Evolutionary conservation across 1,140 invertebrate species (phyloP).

Genomic region (Drosophila auraria): DNA sequence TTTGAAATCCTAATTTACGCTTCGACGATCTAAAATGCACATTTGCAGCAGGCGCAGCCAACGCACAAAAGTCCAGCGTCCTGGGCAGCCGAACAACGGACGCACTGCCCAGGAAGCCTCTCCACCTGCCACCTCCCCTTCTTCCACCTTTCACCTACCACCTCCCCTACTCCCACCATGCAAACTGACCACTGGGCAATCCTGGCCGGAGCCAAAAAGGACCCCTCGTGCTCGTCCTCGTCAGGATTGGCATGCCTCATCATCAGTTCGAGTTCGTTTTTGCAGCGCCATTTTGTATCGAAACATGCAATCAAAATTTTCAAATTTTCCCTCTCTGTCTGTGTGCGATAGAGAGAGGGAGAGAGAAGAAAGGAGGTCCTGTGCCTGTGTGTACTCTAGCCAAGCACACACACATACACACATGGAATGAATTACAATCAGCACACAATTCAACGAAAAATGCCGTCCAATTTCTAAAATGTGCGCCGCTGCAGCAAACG

Average conservation of each 20-base stretch:
- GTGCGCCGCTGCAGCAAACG: conserved; percentile 53
- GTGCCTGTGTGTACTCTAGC: conserved; percentile 54
- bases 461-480: conserved; percentile 83
- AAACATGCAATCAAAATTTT: conserved; percentile 84
- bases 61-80: conserved; percentile 60
- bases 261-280: conserved; percentile 72
- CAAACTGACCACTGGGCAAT: conserved; percentile 38
- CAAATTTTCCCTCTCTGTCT: conserved; percentile 74
- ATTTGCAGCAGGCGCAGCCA: conserved; percentile 66
- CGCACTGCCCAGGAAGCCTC: conserved; percentile 59
- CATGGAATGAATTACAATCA: conserved; percentile 82
- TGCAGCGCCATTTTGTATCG: conserved; percentile 82
- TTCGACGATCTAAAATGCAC: conserved; percentile 84
- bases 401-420: conserved; percentile 60
- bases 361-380: background rate
- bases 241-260: conserved; percentile 81
- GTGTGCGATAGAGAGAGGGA: conserved; percentile 26
- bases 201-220: conserved; percentile 37
- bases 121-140: background rate
- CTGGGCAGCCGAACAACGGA: conserved; percentile 40
- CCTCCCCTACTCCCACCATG: background rate
- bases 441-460: conserved; percentile 84
- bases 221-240: conserved; percentile 47
- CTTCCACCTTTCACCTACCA: background rate
- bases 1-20: conserved; percentile 85